These are phyloP conservation scores for Rhagium mordax DNA, from an alignment of 2,888 invertebrate species.

Conservation along the genomic window DNA sequence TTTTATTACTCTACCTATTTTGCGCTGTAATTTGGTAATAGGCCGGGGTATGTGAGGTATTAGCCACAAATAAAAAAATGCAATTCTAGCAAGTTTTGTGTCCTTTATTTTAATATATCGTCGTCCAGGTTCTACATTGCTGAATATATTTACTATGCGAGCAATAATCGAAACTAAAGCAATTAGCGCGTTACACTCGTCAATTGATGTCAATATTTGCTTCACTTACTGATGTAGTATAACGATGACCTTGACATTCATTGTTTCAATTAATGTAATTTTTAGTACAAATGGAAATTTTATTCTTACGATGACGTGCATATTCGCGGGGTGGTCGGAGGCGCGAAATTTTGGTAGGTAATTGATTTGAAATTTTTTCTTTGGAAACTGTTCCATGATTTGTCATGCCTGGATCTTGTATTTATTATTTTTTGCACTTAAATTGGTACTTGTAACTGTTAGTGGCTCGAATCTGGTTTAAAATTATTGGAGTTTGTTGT, in stretches of 20 bases:
- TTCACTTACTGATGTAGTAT: neutral
- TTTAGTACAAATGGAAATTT: neutral
- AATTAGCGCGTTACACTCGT: neutral
- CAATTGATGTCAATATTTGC: neutral
- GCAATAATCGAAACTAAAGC: neutral
- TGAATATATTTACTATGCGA: too few species aligned
- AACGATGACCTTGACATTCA: neutral
- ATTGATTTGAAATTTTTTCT: too few species aligned
- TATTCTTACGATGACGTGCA: neutral
- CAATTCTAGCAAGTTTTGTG: slow-evolving; percentile 10
- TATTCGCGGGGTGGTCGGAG: too few species aligned
- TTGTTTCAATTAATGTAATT: neutral
- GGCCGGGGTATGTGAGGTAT: slow-evolving; percentile 15
- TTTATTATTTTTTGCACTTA: too few species aligned
- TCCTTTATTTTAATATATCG: neutral
- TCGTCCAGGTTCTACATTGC: neutral
- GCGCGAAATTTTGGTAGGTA: too few species aligned
- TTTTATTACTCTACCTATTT: slow-evolving; percentile 11
- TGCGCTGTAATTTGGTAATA: slow-evolving; percentile 12
- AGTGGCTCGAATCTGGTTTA: too few species aligned
- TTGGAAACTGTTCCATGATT: too few species aligned
- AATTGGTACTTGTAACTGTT: too few species aligned
- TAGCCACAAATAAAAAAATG: slow-evolving; percentile 25
- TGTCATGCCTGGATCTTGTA: too few species aligned
- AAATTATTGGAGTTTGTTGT: too few species aligned